phyloP scores from a whole-genome alignment of 2,113 vertebrate genomes.

The Dicaeum eximium region DNA sequence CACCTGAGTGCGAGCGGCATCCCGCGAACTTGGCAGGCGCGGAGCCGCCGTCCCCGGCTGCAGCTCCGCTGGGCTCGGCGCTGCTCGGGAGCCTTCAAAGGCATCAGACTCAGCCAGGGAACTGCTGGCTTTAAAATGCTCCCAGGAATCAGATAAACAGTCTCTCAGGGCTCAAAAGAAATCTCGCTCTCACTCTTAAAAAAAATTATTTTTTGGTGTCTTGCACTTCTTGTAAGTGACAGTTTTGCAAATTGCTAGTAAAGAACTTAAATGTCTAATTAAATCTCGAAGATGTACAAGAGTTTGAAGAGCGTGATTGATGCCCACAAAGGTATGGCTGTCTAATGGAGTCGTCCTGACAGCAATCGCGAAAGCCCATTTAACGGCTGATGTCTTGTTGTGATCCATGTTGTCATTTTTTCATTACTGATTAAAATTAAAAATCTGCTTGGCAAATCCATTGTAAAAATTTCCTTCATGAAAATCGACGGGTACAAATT shows the following conservation, averaged over 20 bases:
- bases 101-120: not conserved
- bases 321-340: constrained; percentile 86
- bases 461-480: constrained; percentile 83
- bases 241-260: constrained; percentile 81
- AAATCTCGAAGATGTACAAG: constrained; percentile 76
- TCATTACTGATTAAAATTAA: constrained; percentile 99
- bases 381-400: constrained; percentile 97
- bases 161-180: not conserved
- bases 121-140: not conserved
- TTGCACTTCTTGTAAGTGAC: constrained; percentile 76
- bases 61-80: not conserved
- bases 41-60: not conserved
- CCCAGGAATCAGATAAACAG: not conserved
- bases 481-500: constrained; percentile 95
- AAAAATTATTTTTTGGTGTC: constrained; percentile 36
- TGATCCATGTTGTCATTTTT: constrained; percentile 99
- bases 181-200: not conserved
- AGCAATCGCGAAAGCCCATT: constrained; percentile 89
- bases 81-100: not conserved
- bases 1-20: not conserved
- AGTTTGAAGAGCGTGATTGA: constrained; percentile 89
- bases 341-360: constrained; percentile 90
- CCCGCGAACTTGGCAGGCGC: rapidly evolving
- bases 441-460: constrained; percentile 88
- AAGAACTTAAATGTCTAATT: constrained; percentile 84